Evolutionary conservation across 37 sponge, comb jelly and placozoan genomes (phyloP).

Genomic region (Bolinopsis microptera): DNA sequence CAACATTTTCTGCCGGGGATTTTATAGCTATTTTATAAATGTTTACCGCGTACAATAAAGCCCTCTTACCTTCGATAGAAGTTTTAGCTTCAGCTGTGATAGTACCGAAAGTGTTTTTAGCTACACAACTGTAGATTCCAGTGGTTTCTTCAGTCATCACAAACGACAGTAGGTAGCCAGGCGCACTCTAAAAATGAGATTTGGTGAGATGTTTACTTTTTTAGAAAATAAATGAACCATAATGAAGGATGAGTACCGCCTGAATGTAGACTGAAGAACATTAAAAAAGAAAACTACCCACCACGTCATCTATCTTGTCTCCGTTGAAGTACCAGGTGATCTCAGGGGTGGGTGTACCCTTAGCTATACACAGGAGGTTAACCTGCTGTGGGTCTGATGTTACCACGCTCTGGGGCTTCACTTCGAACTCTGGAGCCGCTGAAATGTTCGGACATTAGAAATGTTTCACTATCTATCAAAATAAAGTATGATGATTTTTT

Average conservation of each 20-base stretch:
- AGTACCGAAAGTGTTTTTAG: not conserved
- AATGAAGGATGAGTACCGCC: no score
- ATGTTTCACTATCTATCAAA: no score
- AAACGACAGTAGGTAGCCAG: not conserved
- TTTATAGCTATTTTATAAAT: no score
- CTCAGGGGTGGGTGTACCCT: conserved; percentile 72
- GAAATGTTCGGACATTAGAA: no score
- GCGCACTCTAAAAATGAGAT: not conserved
- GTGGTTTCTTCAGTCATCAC: not conserved
- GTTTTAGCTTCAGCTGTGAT: conserved; percentile 2
- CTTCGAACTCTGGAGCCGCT: conserved; percentile 2
- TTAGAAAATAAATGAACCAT: no score
- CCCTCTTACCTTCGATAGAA: conserved; percentile 36
- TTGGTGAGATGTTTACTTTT: no score
- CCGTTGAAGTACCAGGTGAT: conserved; percentile 69
- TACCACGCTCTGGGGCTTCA: not conserved
- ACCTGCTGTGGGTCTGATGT: not conserved
- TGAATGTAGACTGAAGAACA: no score
- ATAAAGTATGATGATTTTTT: no score
- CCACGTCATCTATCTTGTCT: not conserved
- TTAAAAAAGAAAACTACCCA: no score
- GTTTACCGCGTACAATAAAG: no score
- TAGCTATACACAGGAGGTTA: conserved; percentile 69
- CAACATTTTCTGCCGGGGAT: no score
- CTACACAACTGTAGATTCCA: conserved; percentile 61